Evolutionary conservation across 35 echinoderm and acorn worm species (phyloP).

Genomic region (Amphiura filiformis): DNA sequence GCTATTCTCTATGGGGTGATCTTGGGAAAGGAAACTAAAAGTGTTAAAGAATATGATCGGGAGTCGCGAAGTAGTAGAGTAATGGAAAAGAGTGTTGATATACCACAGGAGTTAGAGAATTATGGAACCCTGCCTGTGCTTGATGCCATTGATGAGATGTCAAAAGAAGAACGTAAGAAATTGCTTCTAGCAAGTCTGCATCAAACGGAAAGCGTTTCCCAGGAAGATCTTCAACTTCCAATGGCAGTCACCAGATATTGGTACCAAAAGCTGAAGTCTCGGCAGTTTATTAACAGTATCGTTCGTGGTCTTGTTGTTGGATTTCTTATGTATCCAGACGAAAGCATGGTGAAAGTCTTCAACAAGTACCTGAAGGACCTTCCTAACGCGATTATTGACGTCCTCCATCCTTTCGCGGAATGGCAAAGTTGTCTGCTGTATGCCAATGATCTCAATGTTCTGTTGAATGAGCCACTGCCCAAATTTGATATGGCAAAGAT

Average conservation of each 20-base stretch:
- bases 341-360: constrained; percentile 18
- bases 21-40: background rate
- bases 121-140: background rate
- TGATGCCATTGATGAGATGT: background rate
- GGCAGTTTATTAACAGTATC: constrained; percentile 10
- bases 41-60: background rate
- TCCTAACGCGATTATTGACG: constrained; percentile 4
- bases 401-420: constrained; percentile 40
- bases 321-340: background rate
- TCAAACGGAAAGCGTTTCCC: background rate
- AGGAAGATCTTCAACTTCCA: background rate
- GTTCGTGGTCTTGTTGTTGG: background rate
- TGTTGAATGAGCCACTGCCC: constrained; percentile 28
- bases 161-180: background rate
- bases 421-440: constrained; percentile 33
- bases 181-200: background rate
- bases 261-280: background rate
- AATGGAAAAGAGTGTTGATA: background rate
- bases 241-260: background rate
- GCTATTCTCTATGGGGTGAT: constrained; percentile 1
- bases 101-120: background rate
- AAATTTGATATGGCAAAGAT: background rate
- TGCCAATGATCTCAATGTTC: constrained; percentile 36
- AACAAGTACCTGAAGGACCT: background rate
- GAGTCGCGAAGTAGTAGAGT: background rate